phyloP scores from a whole-genome alignment of 92 coral and sea anemone species.

The Palythoa caribaeorum region DNA sequence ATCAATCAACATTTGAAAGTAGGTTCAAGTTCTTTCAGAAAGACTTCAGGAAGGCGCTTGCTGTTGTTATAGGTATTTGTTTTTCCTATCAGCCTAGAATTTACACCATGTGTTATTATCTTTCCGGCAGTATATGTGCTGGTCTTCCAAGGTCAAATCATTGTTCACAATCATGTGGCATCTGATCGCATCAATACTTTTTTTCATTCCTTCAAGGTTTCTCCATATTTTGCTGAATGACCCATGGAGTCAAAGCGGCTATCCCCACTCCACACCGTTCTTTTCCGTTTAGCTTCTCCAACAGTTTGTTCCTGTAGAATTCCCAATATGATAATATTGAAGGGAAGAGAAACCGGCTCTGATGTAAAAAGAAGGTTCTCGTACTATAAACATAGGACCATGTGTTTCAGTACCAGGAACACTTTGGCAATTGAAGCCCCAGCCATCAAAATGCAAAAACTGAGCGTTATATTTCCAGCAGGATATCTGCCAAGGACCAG shows the following conservation, averaged over 20 bases:
- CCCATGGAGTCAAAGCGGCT: neutral
- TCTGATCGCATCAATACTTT: slow-evolving; percentile 47
- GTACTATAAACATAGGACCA: neutral
- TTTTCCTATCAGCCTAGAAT: no score
- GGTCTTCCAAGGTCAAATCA: slow-evolving; percentile 40
- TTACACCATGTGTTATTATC: no score
- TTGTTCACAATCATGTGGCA: slow-evolving; percentile 49
- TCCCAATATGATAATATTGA: slow-evolving; percentile 24
- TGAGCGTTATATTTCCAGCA: slow-evolving; percentile 22
- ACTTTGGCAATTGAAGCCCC: slow-evolving; percentile 27
- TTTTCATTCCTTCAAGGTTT: slow-evolving; percentile 36
- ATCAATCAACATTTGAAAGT: slow-evolving; percentile 54
- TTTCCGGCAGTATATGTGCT: slow-evolving; percentile 32
- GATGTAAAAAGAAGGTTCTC: slow-evolving; percentile 20
- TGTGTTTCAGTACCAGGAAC: neutral
- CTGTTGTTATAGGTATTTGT: slow-evolving; percentile 31
- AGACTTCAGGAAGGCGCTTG: slow-evolving; percentile 62
- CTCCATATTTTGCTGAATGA: neutral
- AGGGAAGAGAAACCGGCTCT: slow-evolving; percentile 18
- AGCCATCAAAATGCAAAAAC: slow-evolving; percentile 34
- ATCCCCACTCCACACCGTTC: neutral
- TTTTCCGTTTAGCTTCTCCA: slow-evolving; percentile 1
- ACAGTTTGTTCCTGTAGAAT: neutral
- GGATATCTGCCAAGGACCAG: slow-evolving; percentile 16
- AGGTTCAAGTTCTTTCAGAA: slow-evolving; percentile 58